Base-by-base conservation (phyloP, 2,888 invertebrate genomes). In the Drosophila anomalata region DNA sequence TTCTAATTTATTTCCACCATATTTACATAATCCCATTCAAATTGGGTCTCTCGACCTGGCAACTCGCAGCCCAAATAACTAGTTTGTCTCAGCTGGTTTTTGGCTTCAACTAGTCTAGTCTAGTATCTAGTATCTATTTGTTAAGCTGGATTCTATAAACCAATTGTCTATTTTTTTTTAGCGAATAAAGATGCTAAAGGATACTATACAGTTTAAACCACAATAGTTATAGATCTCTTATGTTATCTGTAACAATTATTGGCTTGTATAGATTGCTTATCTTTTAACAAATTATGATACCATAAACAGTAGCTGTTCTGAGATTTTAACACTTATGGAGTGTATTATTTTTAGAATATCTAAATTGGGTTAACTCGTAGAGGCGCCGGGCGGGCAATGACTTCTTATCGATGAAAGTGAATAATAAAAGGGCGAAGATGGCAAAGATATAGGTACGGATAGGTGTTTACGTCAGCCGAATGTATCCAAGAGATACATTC, bases 21-120 rank as follows among this genome's bases (percentile, higher is more conserved):
- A 78, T 83, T 87, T 80, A 74, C 87, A 87, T 82, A 87, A 84
- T 81, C 73, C 54, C 51, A 39, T 50, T 54, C 39, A 44, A 39
- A 47, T 56, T 41, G 56, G 47, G 55, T 41, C 29, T 41, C 29
- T 46, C 24, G 31, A 4, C 55, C 50, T 67, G 33, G 52, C 69
- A 68, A 53, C 69, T 53, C 26, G 12, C 9, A 24, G 36, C 53
- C 44, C 14, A 53, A 79, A 85, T 81, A 29, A 2, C 29, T 9
- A 29, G 29, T 7, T 29, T 29, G 8, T 33, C 44, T 14, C 51
- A 46, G 42, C 12, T 42, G 29, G 9, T 33, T 41, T 31, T 14
- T 29, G 22, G 17, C 14, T 44, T 44, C 17, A 42, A 56, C 12
- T 51, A 3, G 9, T 14, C 4, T 5, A 22, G 12, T 14, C 3